These are phyloP conservation scores for Formica aserva DNA, from an alignment of 2,888 invertebrate species.

Conservation along the genomic window DNA sequence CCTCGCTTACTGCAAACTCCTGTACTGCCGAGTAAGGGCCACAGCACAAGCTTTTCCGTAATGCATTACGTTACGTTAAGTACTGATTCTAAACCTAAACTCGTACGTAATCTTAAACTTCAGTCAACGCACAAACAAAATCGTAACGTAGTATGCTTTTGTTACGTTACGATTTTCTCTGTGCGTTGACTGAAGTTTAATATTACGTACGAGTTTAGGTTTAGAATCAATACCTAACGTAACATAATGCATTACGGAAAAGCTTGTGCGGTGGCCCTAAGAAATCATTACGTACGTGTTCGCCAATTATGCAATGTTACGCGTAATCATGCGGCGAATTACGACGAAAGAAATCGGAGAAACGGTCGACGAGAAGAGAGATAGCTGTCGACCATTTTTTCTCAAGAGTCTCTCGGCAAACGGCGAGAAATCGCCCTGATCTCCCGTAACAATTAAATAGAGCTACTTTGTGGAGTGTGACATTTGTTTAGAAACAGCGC, in stretches of 20 bases:
- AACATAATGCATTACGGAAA: too few species aligned
- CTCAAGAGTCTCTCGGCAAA: neutral
- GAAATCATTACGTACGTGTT: conserved; percentile 49
- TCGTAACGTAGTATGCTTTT: too few species aligned
- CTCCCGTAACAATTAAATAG: conserved; percentile 48
- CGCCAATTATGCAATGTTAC: conserved; percentile 43
- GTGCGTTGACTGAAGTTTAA: too few species aligned
- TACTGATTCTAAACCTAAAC: too few species aligned
- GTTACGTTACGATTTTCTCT: too few species aligned
- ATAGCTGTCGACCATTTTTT: neutral
- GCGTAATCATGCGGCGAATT: conserved; percentile 43
- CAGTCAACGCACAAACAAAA: too few species aligned
- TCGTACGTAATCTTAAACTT: too few species aligned
- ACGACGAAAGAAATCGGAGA: conserved; percentile 40
- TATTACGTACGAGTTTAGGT: too few species aligned
- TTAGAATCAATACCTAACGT: too few species aligned
- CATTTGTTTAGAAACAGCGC: conserved; percentile 62
- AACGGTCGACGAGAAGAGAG: neutral
- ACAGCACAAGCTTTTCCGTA: too few species aligned
- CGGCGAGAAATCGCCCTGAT: neutral
- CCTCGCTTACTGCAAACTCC: neutral
- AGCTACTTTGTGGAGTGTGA: conserved; percentile 16
- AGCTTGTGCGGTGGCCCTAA: too few species aligned
- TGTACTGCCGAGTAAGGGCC: conserved; percentile 12
- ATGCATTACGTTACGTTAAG: too few species aligned